Evolutionary conservation across 2,113 vertebrate genomes (phyloP).

Genomic region (Mesocricetus auratus): DNA sequence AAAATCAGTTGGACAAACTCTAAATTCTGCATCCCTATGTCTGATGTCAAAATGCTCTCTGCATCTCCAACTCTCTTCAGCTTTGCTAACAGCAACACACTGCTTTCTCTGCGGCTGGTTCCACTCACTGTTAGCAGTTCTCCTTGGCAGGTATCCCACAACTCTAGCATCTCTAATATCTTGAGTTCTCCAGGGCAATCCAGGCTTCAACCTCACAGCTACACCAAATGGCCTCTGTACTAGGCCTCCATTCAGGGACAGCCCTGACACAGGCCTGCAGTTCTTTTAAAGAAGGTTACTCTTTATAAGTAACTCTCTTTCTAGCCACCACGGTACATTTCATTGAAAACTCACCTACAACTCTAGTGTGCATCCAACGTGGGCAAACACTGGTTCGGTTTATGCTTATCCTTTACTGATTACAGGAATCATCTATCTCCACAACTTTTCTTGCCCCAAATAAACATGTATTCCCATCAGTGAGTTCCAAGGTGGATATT

Average conservation of each 20-base stretch:
- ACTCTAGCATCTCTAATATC: neutral
- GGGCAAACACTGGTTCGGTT: neutral
- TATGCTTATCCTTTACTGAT: neutral
- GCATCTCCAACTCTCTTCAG: neutral
- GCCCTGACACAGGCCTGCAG: neutral
- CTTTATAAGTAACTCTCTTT: neutral
- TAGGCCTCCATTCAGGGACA: too few species aligned
- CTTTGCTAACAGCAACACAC: neutral
- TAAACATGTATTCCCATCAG: neutral
- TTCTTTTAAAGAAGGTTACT: neutral
- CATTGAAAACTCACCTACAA: neutral
- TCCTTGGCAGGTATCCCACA: neutral
- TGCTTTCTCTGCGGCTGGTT: neutral
- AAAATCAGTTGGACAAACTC: neutral
- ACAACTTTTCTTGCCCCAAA: neutral
- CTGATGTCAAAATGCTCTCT: neutral
- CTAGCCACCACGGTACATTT: neutral
- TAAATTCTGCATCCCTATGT: neutral
- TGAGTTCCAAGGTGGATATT: neutral
- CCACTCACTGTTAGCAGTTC: neutral
- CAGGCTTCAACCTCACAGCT: neutral
- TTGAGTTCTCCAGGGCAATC: neutral
- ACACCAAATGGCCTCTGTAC: too few species aligned
- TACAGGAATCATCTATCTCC: neutral
- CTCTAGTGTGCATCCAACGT: neutral